Evolutionary conservation across 92 coral and sea anemone species (phyloP), one percentile per base, ranked within the genome.

Genomic region (Parazoanthus atlanticus): DNA sequence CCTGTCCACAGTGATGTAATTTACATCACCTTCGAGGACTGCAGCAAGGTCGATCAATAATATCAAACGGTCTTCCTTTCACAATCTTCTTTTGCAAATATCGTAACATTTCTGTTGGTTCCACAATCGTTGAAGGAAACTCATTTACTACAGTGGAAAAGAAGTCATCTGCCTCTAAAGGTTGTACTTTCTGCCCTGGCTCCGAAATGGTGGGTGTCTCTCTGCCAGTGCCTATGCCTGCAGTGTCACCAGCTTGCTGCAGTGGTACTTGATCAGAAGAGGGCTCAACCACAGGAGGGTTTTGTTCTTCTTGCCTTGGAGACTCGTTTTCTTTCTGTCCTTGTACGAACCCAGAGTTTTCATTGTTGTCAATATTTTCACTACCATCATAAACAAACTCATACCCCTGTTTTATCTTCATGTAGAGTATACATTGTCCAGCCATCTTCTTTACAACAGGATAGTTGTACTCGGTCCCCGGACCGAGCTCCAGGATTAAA

Each of bases 401-500:
- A 17, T 19, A 76, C 16, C 52, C 80, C 25, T 38, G 52, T 28
- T 76, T 76, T 23, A 76, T 70, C 73, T 54, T 90, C 21, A 90
- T 15, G 26, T 91, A 91, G 40, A 91, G 76, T 23, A 85, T 54
- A 29, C 93, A 91, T 67, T 89, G 91, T 28, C 93, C 92, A 25
- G 88, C 92, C 89, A 89, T 86, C 65, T 89, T 92, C 79, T 89
- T 89, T 0, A 86, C 86, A 64, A 89, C 89, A 8, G 90, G 43
- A 86, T 47, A 92, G 78, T 69, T 92, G 78, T 92, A 92, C 58
- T 92, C 84, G 3, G 92, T 86, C 7, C 86, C 94, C 17, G 90
- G 87, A 8, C 92, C 87, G 9, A 89, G 8, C 56, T 86, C 82
- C 41, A 92, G 86, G 6, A 30, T 40, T 16, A 88, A 61, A n/a